Conservation (phyloP, 1,140 invertebrate genomes). For the Drosophila miranda region DNA sequence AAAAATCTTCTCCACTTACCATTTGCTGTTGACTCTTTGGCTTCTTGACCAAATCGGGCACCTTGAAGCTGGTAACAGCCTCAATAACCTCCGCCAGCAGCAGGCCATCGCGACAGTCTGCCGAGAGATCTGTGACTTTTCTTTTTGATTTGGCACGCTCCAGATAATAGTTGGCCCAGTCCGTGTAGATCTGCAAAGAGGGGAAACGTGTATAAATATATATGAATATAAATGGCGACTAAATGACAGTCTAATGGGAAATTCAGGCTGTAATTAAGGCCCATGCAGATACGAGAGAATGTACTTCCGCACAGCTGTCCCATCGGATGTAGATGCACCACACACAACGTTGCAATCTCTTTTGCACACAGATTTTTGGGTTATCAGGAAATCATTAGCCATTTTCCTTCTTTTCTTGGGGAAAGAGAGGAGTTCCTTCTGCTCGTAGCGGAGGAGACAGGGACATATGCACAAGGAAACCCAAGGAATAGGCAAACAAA, state of each 20-base stretch:
- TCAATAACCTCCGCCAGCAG: constrained; percentile 96
- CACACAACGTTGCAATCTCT: constrained; percentile 30
- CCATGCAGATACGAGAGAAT: background rate
- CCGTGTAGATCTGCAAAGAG: constrained; percentile 94
- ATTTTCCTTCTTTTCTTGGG: constrained; percentile 2
- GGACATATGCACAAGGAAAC: constrained; percentile 63
- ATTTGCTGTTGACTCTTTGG: constrained; percentile 95
- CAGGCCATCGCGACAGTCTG: constrained; percentile 95
- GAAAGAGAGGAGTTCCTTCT: too few species aligned
- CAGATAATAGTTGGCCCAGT: constrained; percentile 98
- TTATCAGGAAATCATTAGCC: constrained; percentile 79
- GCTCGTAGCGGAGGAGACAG: background rate
- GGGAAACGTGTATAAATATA: background rate
- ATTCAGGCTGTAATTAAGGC: constrained; percentile 61
- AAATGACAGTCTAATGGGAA: constrained; percentile 45
- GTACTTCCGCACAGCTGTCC: constrained; percentile 44
- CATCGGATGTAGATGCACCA: constrained; percentile 15
- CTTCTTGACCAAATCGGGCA: constrained; percentile 93
- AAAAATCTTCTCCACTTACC: constrained; percentile 86
- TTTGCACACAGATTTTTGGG: constrained; percentile 32
- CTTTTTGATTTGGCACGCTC: constrained; percentile 93
- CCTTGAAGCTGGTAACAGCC: constrained; percentile 95
- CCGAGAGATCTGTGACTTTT: constrained; percentile 92
- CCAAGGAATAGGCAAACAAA: constrained; percentile 67
- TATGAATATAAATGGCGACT: constrained; percentile 15